A percentile compares a stretch with the other conserved stretches of the same genome.
Conservation (phyloP, 2,113 vertebrate genomes). For the Mirza zaza region DNA sequence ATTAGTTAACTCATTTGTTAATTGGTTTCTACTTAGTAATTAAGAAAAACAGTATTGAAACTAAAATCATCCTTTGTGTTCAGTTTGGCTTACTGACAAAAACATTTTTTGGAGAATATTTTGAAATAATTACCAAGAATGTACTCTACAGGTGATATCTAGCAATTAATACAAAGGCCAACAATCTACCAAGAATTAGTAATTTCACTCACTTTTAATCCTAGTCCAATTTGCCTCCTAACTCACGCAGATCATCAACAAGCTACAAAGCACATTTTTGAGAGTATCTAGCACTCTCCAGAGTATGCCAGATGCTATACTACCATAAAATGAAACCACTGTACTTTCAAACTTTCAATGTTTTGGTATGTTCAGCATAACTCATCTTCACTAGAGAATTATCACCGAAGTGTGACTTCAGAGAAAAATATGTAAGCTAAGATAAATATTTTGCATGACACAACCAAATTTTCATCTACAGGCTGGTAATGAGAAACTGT, state of each 20-base stretch:
- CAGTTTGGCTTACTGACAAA: neutral
- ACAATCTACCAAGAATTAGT: neutral
- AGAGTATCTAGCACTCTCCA: neutral
- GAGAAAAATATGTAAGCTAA: neutral
- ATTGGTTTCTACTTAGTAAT: neutral
- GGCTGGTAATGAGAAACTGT: neutral
- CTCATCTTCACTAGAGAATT: neutral
- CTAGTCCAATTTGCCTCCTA: neutral
- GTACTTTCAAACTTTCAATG: neutral
- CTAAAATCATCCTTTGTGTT: neutral
- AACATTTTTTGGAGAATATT: neutral
- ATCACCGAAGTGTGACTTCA: neutral
- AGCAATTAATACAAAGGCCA: neutral
- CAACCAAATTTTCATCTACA: neutral
- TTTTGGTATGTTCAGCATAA: neutral
- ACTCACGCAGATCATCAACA: neutral
- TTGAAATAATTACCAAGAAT: neutral
- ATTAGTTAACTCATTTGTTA: neutral
- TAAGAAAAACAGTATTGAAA: slow-evolving; percentile 21
- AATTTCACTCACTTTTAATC: neutral
- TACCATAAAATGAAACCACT: neutral
- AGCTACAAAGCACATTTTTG: neutral
- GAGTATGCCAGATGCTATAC: neutral
- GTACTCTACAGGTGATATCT: neutral
- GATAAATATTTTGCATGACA: neutral